phyloP scores from a whole-genome alignment of 2,113 vertebrate genomes.

The Chlamydotis undulata region DNA sequence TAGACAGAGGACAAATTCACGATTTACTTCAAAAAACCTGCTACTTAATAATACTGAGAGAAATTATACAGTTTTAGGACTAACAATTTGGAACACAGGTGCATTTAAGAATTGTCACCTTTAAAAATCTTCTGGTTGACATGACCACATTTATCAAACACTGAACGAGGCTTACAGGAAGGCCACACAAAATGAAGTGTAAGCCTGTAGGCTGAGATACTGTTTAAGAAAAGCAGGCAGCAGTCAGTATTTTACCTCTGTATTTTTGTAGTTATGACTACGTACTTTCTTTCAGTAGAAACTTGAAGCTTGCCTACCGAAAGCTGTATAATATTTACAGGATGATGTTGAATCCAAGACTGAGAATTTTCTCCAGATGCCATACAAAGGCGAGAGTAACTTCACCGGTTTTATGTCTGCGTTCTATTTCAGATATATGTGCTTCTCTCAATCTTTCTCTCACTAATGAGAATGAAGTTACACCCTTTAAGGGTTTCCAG shows the following conservation, averaged over 20 bases:
- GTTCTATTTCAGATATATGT: background rate
- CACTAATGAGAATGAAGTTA: background rate
- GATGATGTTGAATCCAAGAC: background rate
- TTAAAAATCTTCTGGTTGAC: background rate
- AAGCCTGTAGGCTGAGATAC: background rate
- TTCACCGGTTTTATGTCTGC: background rate
- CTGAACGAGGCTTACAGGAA: background rate
- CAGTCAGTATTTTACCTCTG: background rate
- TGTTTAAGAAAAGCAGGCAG: background rate
- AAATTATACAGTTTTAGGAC: background rate
- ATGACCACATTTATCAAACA: background rate
- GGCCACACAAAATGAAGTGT: background rate
- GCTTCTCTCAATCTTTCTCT: background rate
- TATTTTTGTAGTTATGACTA: background rate
- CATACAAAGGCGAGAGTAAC: rapidly evolving
- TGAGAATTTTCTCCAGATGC: background rate
- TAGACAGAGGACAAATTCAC: background rate
- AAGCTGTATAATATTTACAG: background rate
- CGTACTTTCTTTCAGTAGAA: background rate
- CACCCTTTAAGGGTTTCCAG: background rate
- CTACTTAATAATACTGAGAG: background rate
- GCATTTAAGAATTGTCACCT: background rate
- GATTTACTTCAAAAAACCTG: background rate
- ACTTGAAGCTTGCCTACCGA: background rate
- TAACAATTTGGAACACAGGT: background rate